Conservation (phyloP, 2,888 invertebrate species). For the Scelioninae gen. 1 region DNA sequence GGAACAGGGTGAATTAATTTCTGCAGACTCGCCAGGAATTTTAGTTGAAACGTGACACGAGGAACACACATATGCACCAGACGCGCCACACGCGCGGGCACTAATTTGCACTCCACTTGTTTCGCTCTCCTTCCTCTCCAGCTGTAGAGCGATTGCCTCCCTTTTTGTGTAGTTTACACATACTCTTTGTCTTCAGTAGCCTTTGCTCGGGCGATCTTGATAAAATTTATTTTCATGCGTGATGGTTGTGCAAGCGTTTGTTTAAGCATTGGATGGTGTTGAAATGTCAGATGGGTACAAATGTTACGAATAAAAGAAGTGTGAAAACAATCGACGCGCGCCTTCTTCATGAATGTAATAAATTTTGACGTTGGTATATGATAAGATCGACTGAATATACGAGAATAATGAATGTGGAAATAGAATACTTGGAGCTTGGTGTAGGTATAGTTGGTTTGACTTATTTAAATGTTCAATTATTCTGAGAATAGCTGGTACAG, state of each 20-base stretch:
- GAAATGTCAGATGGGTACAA: conserved; percentile 30
- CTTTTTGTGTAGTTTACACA: too few species aligned
- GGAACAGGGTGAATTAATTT: too few species aligned
- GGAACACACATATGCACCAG: too few species aligned
- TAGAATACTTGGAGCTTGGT: conserved; percentile 6
- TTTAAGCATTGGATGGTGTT: conserved; percentile 22
- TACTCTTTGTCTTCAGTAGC: conserved; percentile 55
- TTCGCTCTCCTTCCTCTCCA: too few species aligned
- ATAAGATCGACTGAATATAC: conserved; percentile 11
- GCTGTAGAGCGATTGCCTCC: too few species aligned
- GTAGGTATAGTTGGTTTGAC: conserved; percentile 1
- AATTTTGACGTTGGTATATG: conserved; percentile 39
- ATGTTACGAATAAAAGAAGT: conserved; percentile 27
- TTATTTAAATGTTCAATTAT: conserved; percentile 16
- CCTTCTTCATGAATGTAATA: conserved; percentile 9
- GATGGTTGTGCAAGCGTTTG: conserved; percentile 25
- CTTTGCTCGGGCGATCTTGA: conserved; percentile 46
- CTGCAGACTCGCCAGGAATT: too few species aligned
- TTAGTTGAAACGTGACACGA: too few species aligned
- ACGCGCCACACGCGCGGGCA: too few species aligned
- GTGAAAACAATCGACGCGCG: conserved; percentile 34
- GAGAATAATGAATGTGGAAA: conserved; percentile 9
- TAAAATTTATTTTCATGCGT: conserved; percentile 39
- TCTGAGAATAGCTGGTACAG: conserved; percentile 19
- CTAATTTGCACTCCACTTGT: too few species aligned